A percentile compares a stretch with the other conserved stretches of the same genome.
Evolutionary conservation across 1,140 invertebrate genomes (phyloP).

Genomic region (Pseudoatta argentina): DNA sequence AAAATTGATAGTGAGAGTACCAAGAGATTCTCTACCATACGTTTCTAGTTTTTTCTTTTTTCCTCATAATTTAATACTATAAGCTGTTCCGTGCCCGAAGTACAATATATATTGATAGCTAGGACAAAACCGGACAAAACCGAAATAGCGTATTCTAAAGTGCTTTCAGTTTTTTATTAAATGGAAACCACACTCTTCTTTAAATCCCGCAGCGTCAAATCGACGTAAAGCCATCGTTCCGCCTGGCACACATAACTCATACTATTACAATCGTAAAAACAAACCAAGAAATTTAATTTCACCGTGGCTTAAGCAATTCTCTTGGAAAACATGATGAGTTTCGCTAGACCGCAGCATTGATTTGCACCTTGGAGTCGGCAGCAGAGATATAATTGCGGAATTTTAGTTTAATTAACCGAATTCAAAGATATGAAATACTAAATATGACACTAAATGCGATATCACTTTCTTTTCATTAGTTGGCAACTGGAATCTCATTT

Average conservation of each 20-base stretch:
- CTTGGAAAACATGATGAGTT: not conserved
- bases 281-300: constrained; percentile 65
- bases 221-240: constrained; percentile 5
- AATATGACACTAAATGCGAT: not conserved
- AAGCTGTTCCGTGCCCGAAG: not conserved
- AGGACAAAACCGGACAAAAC: not conserved
- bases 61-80: not conserved
- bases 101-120: not conserved
- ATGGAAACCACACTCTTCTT: not conserved
- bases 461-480: not conserved
- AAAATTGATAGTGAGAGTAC: constrained; percentile 4
- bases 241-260: not conserved
- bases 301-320: not conserved
- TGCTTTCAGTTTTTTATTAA: constrained; percentile 17
- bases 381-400: constrained; percentile 22
- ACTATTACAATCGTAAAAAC: constrained; percentile 47
- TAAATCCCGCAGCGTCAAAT: constrained; percentile 28
- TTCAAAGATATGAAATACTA: not conserved
- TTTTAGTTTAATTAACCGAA: constrained; percentile 45
- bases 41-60: not conserved
- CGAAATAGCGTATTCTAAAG: not conserved
- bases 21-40: not conserved
- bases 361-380: not conserved
- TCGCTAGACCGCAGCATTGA: not conserved
- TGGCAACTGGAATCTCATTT: not conserved